phyloP scores from a whole-genome alignment of 2,113 vertebrate species.

The Phrynocephalus versicolor region DNA sequence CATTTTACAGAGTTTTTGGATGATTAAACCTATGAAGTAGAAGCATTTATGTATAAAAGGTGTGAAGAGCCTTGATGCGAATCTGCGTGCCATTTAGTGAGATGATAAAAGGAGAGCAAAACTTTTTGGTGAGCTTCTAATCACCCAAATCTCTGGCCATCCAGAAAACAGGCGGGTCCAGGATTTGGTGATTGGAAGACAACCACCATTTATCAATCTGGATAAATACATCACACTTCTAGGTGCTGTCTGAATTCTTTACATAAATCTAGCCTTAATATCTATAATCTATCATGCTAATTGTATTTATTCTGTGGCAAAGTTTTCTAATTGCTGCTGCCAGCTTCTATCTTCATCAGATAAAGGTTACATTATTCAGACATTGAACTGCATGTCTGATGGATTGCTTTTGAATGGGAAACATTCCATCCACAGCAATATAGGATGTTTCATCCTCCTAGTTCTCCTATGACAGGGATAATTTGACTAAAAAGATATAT shows the following conservation, averaged over 20 bases:
- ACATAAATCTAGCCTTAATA: constrained; percentile 38
- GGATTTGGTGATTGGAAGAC: not conserved
- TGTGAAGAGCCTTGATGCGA: not conserved
- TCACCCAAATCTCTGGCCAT: not conserved
- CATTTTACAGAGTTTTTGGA: not conserved
- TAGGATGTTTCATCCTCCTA: constrained; percentile 27
- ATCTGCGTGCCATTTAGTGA: not conserved
- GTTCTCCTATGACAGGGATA: constrained; percentile 28
- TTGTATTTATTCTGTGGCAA: constrained; percentile 58
- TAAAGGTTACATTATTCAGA: constrained; percentile 60
- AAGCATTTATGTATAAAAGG: not conserved
- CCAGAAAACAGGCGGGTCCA: not conserved
- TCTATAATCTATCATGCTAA: constrained; percentile 56
- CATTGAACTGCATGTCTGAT: constrained; percentile 56
- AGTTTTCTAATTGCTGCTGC: constrained; percentile 60
- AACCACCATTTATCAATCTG: not conserved
- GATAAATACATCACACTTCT: constrained; percentile 20
- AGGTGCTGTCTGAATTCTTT: constrained; percentile 28
- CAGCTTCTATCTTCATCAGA: constrained; percentile 63
- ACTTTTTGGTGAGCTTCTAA: not conserved
- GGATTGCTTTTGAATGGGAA: constrained; percentile 35
- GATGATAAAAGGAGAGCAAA: not conserved
- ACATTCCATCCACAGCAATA: constrained; percentile 32
- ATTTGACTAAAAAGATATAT: constrained; percentile 50
- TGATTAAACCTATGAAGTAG: not conserved